Percentiles rank a stretch among this genome's conserved stretches.
phyloP scores from a whole-genome alignment of 2,113 vertebrate species.

The Theristicus caerulescens region DNA sequence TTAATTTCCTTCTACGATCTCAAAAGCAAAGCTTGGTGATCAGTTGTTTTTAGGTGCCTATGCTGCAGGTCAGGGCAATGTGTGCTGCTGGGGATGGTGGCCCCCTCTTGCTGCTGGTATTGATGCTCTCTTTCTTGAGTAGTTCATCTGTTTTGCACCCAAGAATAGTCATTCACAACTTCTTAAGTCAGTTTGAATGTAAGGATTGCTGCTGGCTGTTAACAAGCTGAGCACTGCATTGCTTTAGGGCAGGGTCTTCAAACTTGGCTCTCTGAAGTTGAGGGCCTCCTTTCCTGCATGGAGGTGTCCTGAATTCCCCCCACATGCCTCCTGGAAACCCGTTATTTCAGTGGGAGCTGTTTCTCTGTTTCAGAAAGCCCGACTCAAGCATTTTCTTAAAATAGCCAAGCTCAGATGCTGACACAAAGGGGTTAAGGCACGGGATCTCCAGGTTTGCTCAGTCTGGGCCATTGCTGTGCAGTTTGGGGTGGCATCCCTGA shows the following conservation, averaged over 20 bases:
- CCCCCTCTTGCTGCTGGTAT: neutral
- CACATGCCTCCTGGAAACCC: neutral
- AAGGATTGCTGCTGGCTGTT: neutral
- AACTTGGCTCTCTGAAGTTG: neutral
- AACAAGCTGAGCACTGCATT: neutral
- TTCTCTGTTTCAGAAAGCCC: neutral
- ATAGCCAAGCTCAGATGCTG: neutral
- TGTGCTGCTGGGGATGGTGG: neutral
- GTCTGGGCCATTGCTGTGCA: neutral
- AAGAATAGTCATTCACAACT: neutral
- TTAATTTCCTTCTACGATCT: neutral
- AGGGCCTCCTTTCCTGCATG: neutral
- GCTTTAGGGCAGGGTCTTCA: neutral
- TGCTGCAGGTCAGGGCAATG: neutral
- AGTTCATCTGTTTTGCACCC: neutral
- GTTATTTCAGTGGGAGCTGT: neutral
- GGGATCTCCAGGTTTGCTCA: neutral
- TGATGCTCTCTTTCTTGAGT: neutral
- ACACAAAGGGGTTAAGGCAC: neutral
- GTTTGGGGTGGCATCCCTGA: neutral
- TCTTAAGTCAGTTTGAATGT: neutral
- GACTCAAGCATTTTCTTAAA: neutral
- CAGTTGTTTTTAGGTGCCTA: neutral
- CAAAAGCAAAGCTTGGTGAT: neutral
- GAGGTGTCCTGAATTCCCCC: neutral